phyloP scores from a whole-genome alignment of 1,140 invertebrate genomes.

The Anoplophora glabripennis region DNA sequence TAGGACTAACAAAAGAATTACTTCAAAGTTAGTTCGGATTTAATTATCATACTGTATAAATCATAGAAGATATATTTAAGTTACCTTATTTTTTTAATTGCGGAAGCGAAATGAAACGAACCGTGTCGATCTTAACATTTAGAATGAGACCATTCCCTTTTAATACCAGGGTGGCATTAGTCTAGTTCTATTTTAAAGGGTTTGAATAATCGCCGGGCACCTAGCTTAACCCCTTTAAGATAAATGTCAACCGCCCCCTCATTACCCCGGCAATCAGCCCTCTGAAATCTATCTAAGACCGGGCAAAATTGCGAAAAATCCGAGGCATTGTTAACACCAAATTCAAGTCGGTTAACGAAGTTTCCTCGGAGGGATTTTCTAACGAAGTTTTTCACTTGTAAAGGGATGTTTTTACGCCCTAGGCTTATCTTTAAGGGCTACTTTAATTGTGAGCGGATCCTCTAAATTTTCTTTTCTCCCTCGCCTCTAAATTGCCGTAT shows the following conservation, averaged over 20 bases:
- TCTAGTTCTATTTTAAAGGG: slow-evolving; percentile 40
- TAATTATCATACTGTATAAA: no score
- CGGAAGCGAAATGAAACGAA: neutral
- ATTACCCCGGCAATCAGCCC: slow-evolving; percentile 40
- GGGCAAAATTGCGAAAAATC: slow-evolving; percentile 36
- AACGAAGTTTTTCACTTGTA: slow-evolving; percentile 39
- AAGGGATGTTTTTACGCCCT: slow-evolving; percentile 46
- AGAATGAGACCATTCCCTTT: slow-evolving; percentile 21
- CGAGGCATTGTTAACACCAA: slow-evolving; percentile 40
- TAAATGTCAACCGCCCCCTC: slow-evolving; percentile 41
- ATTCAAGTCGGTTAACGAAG: slow-evolving; percentile 35
- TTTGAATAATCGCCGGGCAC: slow-evolving; percentile 37
- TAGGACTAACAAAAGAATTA: no score
- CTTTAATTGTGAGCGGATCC: slow-evolving; percentile 47
- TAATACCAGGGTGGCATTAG: slow-evolving; percentile 34
- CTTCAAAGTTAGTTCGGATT: no score
- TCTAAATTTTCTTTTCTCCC: slow-evolving; percentile 24
- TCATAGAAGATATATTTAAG: no score
- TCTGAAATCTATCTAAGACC: slow-evolving; percentile 28
- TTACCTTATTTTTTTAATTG: no score
- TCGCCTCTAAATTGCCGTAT: slow-evolving; percentile 26
- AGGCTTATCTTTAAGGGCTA: slow-evolving; percentile 49
- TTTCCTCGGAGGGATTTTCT: slow-evolving; percentile 39
- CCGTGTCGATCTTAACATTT: slow-evolving; percentile 6
- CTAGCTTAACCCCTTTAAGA: slow-evolving; percentile 38